Evolutionary conservation across 2,797 vertebrate species (phyloP).

Genomic region (Oreonectes daqikongensis): DNA sequence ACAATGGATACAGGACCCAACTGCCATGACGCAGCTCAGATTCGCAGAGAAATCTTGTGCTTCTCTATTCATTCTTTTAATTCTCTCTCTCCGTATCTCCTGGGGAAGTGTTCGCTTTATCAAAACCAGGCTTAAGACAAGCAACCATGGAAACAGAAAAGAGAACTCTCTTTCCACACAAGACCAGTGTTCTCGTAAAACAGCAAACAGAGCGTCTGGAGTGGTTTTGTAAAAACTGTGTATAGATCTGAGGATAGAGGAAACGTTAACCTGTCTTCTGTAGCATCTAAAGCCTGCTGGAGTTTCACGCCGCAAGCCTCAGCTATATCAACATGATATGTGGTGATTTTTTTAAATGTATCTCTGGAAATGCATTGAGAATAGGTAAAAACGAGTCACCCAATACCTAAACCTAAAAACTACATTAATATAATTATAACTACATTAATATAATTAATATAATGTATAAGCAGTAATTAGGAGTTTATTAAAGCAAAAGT

Average conservation of each 20-base stretch:
- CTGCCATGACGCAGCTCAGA: constrained; percentile 28
- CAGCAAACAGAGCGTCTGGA: not conserved
- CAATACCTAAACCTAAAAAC: no score
- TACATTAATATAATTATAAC: no score
- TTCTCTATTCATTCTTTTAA: constrained; percentile 39
- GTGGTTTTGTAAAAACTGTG: constrained; percentile 20
- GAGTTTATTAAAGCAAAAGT: no score
- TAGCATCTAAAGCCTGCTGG: constrained; percentile 8
- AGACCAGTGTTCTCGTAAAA: constrained; percentile 16
- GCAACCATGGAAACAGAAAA: constrained; percentile 48
- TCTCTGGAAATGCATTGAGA: constrained; percentile 41
- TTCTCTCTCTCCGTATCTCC: constrained; percentile 37
- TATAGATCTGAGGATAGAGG: constrained; percentile 27
- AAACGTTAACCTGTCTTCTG: constrained; percentile 24
- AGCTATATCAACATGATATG: constrained; percentile 25
- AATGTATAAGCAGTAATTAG: no score
- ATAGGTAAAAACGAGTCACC: constrained; percentile 27
- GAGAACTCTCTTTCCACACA: constrained; percentile 23
- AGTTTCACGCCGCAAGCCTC: not conserved
- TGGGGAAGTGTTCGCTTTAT: constrained; percentile 38
- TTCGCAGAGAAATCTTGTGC: constrained; percentile 29
- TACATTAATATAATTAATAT: no score
- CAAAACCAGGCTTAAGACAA: constrained; percentile 47
- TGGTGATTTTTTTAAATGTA: constrained; percentile 20
- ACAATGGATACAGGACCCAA: constrained; percentile 49